Evolutionary conservation across 2,797 vertebrate species (phyloP).

Genomic region (Cetoscarus ocellatus): DNA sequence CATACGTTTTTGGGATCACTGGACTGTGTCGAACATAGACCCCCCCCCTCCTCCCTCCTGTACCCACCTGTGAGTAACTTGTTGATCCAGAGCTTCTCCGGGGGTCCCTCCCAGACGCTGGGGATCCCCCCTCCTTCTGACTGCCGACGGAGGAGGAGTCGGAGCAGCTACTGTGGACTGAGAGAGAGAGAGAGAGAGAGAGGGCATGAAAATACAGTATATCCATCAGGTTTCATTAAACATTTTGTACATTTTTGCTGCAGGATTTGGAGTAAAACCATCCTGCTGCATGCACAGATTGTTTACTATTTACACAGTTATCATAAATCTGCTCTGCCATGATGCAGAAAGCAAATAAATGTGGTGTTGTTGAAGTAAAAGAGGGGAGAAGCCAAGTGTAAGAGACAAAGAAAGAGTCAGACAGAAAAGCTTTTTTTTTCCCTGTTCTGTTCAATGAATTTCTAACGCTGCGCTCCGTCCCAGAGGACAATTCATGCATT

Average conservation of each 20-base stretch:
- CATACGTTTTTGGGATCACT: background rate
- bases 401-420: constrained; percentile 28
- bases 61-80: constrained; percentile 75
- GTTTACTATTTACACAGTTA: background rate
- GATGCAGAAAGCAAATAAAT: background rate
- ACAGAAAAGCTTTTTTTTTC: constrained; percentile 43
- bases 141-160: constrained; percentile 87
- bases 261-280: background rate
- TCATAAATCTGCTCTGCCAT: background rate
- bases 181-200: constrained; percentile 17
- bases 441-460: constrained; percentile 64
- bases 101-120: constrained; percentile 79
- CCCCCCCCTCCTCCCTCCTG: background rate
- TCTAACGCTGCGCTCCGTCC: constrained; percentile 58
- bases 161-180: constrained; percentile 87
- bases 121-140: constrained; percentile 86
- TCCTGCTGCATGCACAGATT: constrained; percentile 6
- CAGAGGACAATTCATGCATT: constrained; percentile 66
- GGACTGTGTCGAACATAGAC: background rate
- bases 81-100: constrained; percentile 76
- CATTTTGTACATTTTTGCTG: background rate
- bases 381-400: background rate
- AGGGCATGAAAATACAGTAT: background rate
- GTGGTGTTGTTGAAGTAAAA: constrained; percentile 14
- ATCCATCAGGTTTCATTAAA: background rate